Base-by-base conservation (phyloP, 2,797 vertebrate genomes). In the Pelochelys cantorii region DNA sequence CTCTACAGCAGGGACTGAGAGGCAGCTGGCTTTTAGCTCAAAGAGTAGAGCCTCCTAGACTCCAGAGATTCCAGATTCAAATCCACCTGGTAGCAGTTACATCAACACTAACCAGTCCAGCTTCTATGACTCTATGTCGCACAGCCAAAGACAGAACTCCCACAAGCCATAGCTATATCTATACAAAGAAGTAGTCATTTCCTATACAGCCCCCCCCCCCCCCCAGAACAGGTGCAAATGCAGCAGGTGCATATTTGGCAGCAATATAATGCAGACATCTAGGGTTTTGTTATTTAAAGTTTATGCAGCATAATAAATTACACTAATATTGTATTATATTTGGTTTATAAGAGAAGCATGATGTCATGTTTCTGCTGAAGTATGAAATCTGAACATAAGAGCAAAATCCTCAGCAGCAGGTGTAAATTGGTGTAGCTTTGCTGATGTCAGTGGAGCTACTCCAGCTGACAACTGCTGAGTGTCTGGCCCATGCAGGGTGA, bases 181-280 rank as follows among this genome's bases (percentile, higher is more conserved):
- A 3, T 79, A n/a, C 7, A 15, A 48, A 7, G 20, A 91, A 91
- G 84, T 1, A 89, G 0, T 71, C 22, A 20, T 2, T 93, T 20
- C 18, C 20, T 68, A 15, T 14, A 6, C 17, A 82, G 18, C 0
- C 2, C 18, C 9, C 25, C 25, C 9, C 25, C 25, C 53, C 13
- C 3, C 53, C 42, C 0, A 1, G 71, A 93, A 89, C 53, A 93
- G 79, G 27, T 95, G 83, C 62, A 87, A 91, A 90, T 48, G 37
- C 77, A 90, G 81, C 37, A 91, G 34, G 20, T 91, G 86, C 62
- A 87, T 48, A 84, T 71, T 56, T 94, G 59, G 80, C 86, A 94
- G 27, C 68, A 94, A 84, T 57, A 91, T 7, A 82, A 42, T 77
- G 23, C 48, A 53, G 85, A 87, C 37, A 60, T 55, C 2, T 52